These are phyloP conservation scores for Cuniculus paca DNA, from an alignment of 2,797 vertebrate genomes.

Conservation along the genomic window DNA sequence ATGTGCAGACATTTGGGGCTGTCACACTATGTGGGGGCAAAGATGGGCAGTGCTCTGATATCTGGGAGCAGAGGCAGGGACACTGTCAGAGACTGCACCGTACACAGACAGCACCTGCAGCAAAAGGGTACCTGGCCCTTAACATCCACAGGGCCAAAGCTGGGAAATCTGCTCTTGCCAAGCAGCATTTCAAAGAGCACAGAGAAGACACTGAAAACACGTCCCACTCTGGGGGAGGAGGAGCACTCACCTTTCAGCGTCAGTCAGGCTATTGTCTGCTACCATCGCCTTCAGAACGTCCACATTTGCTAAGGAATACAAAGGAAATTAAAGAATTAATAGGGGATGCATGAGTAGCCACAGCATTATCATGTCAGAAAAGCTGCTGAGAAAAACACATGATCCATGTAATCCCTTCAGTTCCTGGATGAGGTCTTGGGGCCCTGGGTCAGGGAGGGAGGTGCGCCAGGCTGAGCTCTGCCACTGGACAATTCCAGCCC, in stretches of 20 bases:
- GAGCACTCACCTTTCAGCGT: conserved; percentile 94
- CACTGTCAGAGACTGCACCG: too few species aligned
- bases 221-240: background rate
- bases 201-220: background rate
- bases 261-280: conserved; percentile 91
- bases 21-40: background rate
- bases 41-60: too few species aligned
- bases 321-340: conserved; percentile 67
- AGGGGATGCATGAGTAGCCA: background rate
- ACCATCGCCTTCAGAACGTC: conserved; percentile 98
- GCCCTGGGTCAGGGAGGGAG: background rate
- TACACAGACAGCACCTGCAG: background rate
- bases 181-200: background rate
- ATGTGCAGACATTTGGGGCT: background rate
- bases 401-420: background rate
- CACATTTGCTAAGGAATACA: conserved; percentile 93
- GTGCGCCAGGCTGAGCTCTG: background rate
- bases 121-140: background rate
- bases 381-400: background rate
- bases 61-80: background rate
- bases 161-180: background rate
- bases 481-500: background rate
- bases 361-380: background rate
- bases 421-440: background rate
- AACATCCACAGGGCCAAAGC: background rate